phyloP scores from a whole-genome alignment of 2,113 vertebrate genomes.

The Podiceps cristatus region DNA sequence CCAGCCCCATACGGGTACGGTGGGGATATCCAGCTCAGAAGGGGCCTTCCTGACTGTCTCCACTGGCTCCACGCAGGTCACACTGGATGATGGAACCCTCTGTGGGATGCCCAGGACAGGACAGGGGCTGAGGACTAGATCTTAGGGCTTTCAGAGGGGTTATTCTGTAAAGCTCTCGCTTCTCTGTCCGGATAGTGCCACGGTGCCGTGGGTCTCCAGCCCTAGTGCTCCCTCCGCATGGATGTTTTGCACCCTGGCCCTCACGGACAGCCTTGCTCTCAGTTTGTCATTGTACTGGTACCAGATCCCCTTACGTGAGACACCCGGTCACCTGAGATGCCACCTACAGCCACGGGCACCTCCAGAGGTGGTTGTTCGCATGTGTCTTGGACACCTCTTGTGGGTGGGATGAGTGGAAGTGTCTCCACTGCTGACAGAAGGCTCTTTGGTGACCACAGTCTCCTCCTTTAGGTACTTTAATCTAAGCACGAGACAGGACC shows the following conservation, averaged over 20 bases:
- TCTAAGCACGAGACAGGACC: not conserved
- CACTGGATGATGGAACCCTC: not conserved
- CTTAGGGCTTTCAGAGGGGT: not conserved
- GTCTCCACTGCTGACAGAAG: not conserved
- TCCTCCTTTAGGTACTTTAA: not conserved
- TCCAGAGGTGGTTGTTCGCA: not conserved
- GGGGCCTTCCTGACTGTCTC: not conserved
- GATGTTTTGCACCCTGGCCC: not conserved
- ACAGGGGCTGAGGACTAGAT: not conserved
- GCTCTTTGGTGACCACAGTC: not conserved
- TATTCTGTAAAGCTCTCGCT: not conserved
- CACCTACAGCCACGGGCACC: not conserved
- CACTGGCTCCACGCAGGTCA: not conserved
- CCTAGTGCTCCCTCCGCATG: not conserved
- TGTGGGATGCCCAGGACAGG: not conserved
- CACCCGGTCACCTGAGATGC: not conserved
- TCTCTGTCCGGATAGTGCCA: not conserved
- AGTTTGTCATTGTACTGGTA: not conserved
- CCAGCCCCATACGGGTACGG: rapidly evolving
- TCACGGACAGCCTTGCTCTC: not conserved
- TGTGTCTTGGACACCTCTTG: not conserved
- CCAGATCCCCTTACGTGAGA: not conserved
- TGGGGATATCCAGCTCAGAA: not conserved
- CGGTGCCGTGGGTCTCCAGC: not conserved
- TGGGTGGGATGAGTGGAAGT: not conserved